A percentile compares a stretch with the other conserved stretches of the same genome.
Evolutionary conservation across 2,113 vertebrate species (phyloP).

Genomic region (Saimiri boliviensis): DNA sequence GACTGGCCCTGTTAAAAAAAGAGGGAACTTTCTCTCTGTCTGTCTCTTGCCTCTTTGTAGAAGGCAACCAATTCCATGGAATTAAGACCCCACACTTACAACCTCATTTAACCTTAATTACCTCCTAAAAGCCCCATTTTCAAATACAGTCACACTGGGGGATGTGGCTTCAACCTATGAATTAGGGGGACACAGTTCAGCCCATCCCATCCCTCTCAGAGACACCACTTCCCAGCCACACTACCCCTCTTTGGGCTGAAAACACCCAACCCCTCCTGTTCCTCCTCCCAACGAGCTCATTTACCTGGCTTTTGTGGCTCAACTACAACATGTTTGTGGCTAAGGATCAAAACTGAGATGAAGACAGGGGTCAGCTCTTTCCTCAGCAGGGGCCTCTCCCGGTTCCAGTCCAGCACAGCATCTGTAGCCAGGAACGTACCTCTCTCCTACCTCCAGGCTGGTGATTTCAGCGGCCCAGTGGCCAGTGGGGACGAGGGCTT

Average conservation of each 20-base stretch:
- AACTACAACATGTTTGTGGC: too few relatives aligned
- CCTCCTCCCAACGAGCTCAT: not conserved
- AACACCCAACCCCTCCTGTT: not conserved
- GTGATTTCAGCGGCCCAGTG: too few relatives aligned
- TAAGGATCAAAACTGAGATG: too few relatives aligned
- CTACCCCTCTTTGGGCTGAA: too few relatives aligned
- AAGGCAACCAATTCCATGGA: not conserved
- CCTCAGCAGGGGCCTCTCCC: not conserved
- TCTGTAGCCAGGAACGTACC: too few relatives aligned
- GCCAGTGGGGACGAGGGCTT: not conserved
- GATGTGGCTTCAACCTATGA: not conserved
- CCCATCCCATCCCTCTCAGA: not conserved
- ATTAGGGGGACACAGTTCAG: not conserved
- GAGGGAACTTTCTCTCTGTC: not conserved
- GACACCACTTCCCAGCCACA: not conserved
- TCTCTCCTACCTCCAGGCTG: not conserved
- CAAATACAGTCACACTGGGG: too few relatives aligned
- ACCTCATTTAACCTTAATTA: not conserved
- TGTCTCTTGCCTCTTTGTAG: not conserved
- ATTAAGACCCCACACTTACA: not conserved
- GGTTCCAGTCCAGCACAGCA: not conserved
- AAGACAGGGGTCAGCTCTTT: rapidly evolving
- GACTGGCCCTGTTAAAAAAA: not conserved
- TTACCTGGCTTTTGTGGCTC: not conserved
- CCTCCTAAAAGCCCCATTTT: not conserved